Evolutionary conservation across 2,888 invertebrate species (phyloP).

Genomic region (Torymus texanus): DNA sequence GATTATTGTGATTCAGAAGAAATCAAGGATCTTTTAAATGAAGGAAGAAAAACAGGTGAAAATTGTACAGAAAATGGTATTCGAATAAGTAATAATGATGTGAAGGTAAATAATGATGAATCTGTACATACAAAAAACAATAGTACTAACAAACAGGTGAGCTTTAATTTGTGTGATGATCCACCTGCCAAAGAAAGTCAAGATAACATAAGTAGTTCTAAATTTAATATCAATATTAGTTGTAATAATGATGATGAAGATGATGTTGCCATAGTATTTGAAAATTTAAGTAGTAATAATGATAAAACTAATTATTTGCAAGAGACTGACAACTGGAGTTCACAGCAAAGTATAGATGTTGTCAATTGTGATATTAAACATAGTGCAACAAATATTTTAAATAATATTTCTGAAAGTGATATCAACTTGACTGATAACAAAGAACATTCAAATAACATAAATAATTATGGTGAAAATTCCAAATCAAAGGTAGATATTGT

Average conservation of each 20-base stretch:
- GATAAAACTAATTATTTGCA: neutral
- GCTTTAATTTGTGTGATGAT: neutral
- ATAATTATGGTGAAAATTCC: neutral
- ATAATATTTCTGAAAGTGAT: neutral
- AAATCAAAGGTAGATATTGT: neutral
- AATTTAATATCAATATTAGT: neutral
- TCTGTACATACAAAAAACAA: neutral
- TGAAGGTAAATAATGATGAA: neutral
- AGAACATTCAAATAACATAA: neutral
- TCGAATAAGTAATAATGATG: neutral
- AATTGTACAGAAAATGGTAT: too few species aligned
- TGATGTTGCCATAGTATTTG: conserved; percentile 14
- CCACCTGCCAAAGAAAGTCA: neutral
- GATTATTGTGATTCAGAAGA: conserved; percentile 34
- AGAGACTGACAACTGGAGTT: neutral
- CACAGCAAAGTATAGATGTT: conserved; percentile 29
- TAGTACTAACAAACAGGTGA: neutral
- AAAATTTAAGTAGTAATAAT: conserved; percentile 6
- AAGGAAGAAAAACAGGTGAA: neutral
- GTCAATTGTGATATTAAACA: conserved; percentile 11
- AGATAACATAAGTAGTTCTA: neutral
- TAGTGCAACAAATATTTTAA: neutral
- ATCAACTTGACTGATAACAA: neutral
- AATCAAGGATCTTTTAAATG: conserved; percentile 14
- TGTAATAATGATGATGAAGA: conserved; percentile 1